phyloP scores from a whole-genome alignment of 2,113 vertebrate species.

The Anas platyrhynchos region DNA sequence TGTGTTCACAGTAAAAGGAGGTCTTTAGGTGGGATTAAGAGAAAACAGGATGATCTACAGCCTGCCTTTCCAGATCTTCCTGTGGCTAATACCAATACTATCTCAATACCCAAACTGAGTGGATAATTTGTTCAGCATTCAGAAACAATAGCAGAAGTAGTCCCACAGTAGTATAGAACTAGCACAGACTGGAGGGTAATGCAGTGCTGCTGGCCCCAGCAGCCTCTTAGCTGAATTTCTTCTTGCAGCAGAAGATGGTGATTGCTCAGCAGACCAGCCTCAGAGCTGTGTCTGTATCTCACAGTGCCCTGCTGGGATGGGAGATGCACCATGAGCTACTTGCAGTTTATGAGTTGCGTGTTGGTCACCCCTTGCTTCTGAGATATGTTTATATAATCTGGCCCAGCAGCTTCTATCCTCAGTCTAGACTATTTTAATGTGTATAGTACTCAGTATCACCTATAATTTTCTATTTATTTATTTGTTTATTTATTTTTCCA shows the following conservation, averaged over 20 bases:
- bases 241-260: not conserved
- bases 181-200: too few relatives aligned
- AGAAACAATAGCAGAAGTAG: not conserved
- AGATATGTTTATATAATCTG: not conserved
- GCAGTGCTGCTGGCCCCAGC: rapidly evolving
- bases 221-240: not conserved
- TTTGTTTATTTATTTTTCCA: not conserved
- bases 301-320: not conserved
- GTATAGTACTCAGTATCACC: not conserved
- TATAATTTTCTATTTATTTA: not conserved
- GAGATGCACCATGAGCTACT: not conserved
- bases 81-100: not conserved
- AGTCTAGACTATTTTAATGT: not conserved
- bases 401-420: not conserved
- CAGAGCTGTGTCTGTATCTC: rapidly evolving
- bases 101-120: not conserved
- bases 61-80: not conserved
- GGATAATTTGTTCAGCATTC: not conserved
- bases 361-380: not conserved
- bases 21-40: not conserved
- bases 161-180: not conserved
- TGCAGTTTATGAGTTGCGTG: rapidly evolving
- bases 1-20: not conserved
- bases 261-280: not conserved
- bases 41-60: not conserved